A percentile compares a stretch with the other conserved stretches of the same genome.
These are phyloP conservation scores for Junco hyemalis DNA, from an alignment of 2,113 vertebrate genomes.

Conservation along the genomic window DNA sequence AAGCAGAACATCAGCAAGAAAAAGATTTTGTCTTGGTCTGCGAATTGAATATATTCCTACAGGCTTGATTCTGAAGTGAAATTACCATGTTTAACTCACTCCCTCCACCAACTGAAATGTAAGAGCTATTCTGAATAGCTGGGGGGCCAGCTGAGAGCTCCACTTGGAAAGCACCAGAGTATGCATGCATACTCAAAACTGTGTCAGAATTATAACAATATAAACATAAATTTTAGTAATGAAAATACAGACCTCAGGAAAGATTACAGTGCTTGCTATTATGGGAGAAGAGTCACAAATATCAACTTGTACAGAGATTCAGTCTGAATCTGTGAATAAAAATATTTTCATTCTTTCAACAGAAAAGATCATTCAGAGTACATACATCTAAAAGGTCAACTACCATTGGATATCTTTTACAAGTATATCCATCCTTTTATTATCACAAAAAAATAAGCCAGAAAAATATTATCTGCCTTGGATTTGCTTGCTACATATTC, in stretches of 20 bases:
- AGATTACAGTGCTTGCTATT: not conserved
- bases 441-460: not conserved
- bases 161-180: not conserved
- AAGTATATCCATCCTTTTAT: not conserved
- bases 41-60: conserved; percentile 15
- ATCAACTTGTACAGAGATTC: not conserved
- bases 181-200: not conserved
- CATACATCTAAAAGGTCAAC: not conserved
- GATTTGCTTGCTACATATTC: not conserved
- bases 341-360: not conserved
- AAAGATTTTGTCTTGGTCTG: not conserved
- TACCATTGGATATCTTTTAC: not conserved
- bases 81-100: conserved; percentile 28
- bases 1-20: conserved; percentile 39
- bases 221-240: not conserved
- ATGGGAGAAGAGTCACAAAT: not conserved
- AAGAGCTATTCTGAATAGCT: not conserved
- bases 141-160: conserved; percentile 1
- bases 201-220: conserved; percentile 15
- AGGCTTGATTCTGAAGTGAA: conserved; percentile 34
- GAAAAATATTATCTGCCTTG: not conserved
- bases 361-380: not conserved
- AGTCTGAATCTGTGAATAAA: not conserved
- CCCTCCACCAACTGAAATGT: not conserved
- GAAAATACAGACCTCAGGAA: not conserved